Percentiles rank a stretch among this genome's conserved stretches.
Conservation (phyloP, 37 sponge, comb jelly and placozoan genomes). For the Ianthella basta region DNA sequence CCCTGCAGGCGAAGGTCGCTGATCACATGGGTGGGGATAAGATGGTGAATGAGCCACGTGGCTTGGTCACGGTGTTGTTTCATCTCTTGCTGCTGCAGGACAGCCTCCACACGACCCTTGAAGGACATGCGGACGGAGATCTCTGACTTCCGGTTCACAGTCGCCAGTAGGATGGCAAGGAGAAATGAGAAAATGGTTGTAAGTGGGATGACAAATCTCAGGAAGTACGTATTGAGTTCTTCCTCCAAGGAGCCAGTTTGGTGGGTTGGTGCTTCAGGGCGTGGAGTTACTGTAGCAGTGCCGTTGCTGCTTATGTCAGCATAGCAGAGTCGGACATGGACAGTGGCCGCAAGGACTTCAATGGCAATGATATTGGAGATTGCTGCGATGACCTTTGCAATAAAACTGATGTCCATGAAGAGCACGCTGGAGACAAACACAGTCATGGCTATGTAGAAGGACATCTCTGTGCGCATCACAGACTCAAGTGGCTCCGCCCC, state of each 20-base stretch:
- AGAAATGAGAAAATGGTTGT: slow-evolving; percentile 58
- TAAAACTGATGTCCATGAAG: slow-evolving; percentile 76
- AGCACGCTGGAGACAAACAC: slow-evolving; percentile 58
- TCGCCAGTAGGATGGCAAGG: slow-evolving; percentile 52
- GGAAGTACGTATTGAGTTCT: slow-evolving; percentile 51
- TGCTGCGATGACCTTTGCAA: slow-evolving; percentile 64
- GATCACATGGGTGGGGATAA: slow-evolving; percentile 81
- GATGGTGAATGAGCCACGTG: slow-evolving; percentile 71
- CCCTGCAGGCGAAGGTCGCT: slow-evolving; percentile 50
- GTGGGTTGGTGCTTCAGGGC: not conserved
- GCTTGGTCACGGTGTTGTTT: slow-evolving; percentile 60
- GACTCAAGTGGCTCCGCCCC: not conserved
- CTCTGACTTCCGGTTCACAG: slow-evolving; percentile 82
- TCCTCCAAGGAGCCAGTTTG: not conserved
- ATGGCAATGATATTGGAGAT: slow-evolving; percentile 5
- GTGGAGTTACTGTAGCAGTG: not conserved
- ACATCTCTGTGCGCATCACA: slow-evolving; percentile 56
- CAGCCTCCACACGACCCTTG: slow-evolving; percentile 69
- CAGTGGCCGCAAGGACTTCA: slow-evolving; percentile 4
- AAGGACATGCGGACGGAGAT: slow-evolving; percentile 73
- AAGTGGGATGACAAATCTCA: slow-evolving; percentile 57
- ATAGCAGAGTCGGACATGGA: not conserved
- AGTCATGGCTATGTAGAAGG: slow-evolving; percentile 62
- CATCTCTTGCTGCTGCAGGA: slow-evolving; percentile 36
- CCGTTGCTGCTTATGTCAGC: not conserved